Conservation (phyloP, 2,797 vertebrate genomes). For the Enteromius argenteus region DNA sequence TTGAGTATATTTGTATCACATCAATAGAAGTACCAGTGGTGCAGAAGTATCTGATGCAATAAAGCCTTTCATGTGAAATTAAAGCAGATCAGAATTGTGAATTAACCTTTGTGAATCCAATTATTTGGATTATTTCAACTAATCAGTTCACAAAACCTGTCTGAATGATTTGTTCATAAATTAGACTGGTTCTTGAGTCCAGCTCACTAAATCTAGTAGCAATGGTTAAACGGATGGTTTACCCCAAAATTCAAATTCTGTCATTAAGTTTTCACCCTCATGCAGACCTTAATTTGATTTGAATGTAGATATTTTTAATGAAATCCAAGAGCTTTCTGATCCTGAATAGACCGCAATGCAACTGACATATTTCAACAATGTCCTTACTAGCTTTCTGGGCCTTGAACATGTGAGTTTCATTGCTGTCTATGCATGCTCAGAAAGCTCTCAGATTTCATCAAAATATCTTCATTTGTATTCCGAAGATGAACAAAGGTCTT, state of each 20-base stretch:
- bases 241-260: neutral
- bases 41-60: neutral
- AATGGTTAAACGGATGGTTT: neutral
- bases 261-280: neutral
- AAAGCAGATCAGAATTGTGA: neutral
- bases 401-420: neutral
- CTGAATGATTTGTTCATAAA: neutral
- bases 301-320: neutral
- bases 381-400: neutral
- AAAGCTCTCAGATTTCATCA: neutral
- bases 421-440: neutral
- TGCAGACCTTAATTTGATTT: neutral
- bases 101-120: neutral
- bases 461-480: neutral
- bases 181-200: neutral
- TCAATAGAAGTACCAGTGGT: neutral
- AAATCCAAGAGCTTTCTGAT: neutral
- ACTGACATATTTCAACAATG: neutral
- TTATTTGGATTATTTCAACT: neutral
- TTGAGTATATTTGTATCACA: neutral
- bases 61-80: neutral
- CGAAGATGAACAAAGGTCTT: neutral
- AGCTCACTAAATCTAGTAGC: neutral
- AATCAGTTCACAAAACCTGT: neutral
- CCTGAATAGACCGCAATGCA: neutral